Percentiles rank a stretch among this genome's conserved stretches.
Conservation (phyloP, 2,113 vertebrate genomes). For the Chitala chitala region DNA sequence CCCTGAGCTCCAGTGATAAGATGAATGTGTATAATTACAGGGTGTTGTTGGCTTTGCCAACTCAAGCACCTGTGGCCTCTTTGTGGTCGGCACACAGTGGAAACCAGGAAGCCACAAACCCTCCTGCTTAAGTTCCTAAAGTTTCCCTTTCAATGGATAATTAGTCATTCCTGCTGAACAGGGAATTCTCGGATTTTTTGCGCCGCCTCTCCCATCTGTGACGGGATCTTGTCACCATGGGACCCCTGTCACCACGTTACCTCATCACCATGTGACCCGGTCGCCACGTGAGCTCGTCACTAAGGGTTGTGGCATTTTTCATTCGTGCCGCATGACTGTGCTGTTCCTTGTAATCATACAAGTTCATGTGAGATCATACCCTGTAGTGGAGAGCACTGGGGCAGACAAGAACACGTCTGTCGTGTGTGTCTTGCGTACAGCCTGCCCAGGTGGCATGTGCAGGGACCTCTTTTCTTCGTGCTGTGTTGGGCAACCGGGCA, state of each 20-base stretch:
- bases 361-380: neutral
- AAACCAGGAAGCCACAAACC: conserved; percentile 43
- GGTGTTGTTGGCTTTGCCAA: conserved; percentile 47
- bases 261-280: no score
- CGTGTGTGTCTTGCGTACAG: no score
- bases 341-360: neutral
- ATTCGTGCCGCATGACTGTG: neutral
- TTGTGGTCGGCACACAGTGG: conserved; percentile 29
- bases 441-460: no score
- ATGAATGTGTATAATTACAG: conserved; percentile 61
- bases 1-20: conserved; percentile 48
- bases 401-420: no score
- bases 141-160: neutral
- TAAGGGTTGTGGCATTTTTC: neutral
- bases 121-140: conserved; percentile 48
- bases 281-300: no score
- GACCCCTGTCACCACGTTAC: neutral
- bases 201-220: no score
- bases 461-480: no score
- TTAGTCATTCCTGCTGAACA: neutral
- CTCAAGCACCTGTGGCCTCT: conserved; percentile 47
- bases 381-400: neutral
- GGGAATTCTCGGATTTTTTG: neutral
- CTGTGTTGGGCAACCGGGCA: no score
- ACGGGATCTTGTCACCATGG: neutral